These are phyloP conservation scores for Heliconius congener DNA, from an alignment of 1,140 invertebrate genomes.

Conservation along the genomic window DNA sequence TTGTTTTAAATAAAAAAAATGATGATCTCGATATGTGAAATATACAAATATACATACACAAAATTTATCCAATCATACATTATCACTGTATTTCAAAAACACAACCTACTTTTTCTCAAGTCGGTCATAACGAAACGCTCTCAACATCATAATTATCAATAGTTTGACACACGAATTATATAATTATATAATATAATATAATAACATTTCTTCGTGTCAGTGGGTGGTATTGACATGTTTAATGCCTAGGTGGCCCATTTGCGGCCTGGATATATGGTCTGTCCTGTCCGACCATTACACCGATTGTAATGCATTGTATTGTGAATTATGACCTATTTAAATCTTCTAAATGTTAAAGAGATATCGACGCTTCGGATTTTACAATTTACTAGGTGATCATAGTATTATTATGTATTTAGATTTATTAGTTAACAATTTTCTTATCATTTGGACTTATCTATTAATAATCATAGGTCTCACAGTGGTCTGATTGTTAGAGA, in stretches of 20 bases:
- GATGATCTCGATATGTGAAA: too few relatives aligned
- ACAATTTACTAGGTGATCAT: not conserved
- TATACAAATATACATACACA: too few relatives aligned
- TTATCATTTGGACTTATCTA: not conserved
- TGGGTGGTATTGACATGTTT: slow-evolving; percentile 30
- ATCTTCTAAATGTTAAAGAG: slow-evolving; percentile 14
- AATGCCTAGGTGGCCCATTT: slow-evolving; percentile 31
- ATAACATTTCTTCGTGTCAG: slow-evolving; percentile 14
- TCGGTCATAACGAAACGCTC: too few relatives aligned
- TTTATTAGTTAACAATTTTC: not conserved
- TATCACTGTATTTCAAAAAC: too few relatives aligned
- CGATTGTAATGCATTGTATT: slow-evolving; percentile 24
- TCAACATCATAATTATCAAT: too few relatives aligned
- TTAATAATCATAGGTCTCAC: too few relatives aligned
- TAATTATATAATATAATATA: not conserved
- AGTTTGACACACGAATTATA: not conserved
- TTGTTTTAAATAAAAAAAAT: too few relatives aligned
- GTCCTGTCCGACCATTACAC: slow-evolving; percentile 23
- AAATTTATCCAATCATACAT: too few relatives aligned
- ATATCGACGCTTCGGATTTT: slow-evolving; percentile 7
- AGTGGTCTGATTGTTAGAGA: too few relatives aligned
- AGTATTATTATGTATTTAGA: not conserved
- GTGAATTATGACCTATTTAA: slow-evolving; percentile 15
- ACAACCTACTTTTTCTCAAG: too few relatives aligned
- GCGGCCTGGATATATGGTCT: slow-evolving; percentile 28